A percentile compares a stretch with the other conserved stretches of the same genome.
phyloP scores from a whole-genome alignment of 2,797 vertebrate genomes.

The Okamejei kenojei region DNA sequence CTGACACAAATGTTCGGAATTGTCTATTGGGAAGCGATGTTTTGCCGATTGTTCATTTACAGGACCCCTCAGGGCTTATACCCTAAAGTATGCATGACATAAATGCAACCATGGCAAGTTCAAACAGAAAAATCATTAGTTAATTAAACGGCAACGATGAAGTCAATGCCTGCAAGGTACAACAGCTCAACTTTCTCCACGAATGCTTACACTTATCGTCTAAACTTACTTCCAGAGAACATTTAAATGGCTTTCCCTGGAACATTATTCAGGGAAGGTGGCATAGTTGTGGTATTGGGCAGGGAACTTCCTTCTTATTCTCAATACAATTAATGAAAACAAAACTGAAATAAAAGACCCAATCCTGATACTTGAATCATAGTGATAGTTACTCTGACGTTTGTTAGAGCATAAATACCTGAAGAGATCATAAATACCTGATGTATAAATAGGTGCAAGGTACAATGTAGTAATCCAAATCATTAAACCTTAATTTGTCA shows the following conservation, averaged over 20 bases:
- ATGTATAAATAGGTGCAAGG: not conserved
- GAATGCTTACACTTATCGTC: not conserved
- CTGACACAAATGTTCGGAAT: not conserved
- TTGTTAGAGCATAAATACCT: not conserved
- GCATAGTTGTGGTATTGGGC: too few relatives aligned
- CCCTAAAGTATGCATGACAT: not conserved
- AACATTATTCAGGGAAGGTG: not conserved
- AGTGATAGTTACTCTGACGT: not conserved
- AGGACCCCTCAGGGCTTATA: not conserved
- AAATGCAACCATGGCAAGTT: not conserved
- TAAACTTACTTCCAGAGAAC: not conserved
- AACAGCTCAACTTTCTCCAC: not conserved
- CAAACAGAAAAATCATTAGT: not conserved
- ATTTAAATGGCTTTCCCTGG: not conserved
- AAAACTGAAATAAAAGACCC: not conserved
- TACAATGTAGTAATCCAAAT: not conserved
- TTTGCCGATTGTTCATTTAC: not conserved
- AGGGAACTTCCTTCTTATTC: not conserved
- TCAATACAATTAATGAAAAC: not conserved
- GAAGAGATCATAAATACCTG: not conserved
- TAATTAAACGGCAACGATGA: not conserved
- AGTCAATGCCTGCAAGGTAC: not conserved
- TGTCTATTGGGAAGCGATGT: not conserved
- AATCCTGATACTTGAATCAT: not conserved
- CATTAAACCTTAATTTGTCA: not conserved